A percentile compares a stretch with the other conserved stretches of the same genome.
phyloP scores from a whole-genome alignment of 2,888 invertebrate genomes.

The Stegana nigrithorax region DNA sequence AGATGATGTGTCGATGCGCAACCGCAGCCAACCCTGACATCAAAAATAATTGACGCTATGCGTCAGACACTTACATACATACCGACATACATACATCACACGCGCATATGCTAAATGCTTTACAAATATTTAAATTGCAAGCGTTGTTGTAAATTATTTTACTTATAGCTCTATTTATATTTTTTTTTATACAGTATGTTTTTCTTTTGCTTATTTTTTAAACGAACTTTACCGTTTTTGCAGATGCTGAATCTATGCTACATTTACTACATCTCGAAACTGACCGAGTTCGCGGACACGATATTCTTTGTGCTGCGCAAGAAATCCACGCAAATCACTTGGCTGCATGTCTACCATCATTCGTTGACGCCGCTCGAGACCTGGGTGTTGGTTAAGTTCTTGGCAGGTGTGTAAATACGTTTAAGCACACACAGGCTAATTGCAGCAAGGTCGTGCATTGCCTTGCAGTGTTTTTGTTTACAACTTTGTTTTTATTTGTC shows the following conservation, averaged over 20 bases:
- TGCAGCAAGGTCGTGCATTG: no score
- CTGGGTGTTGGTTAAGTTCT: conserved; percentile 92
- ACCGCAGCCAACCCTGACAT: no score
- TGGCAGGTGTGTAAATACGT: conserved; percentile 74
- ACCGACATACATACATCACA: no score
- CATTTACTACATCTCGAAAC: conserved; percentile 89
- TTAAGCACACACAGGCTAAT: no score
- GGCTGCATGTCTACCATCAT: conserved; percentile 93
- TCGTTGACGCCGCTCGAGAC: conserved; percentile 93
- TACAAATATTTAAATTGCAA: neutral
- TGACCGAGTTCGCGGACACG: conserved; percentile 91
- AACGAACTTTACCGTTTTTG: no score
- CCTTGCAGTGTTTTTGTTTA: no score
- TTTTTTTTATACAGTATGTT: conserved; percentile 1
- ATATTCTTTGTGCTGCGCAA: conserved; percentile 94
- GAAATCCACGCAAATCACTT: conserved; percentile 89
- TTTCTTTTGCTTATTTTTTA: neutral
- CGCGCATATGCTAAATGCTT: neutral
- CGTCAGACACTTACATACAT: no score
- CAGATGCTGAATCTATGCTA: conserved; percentile 74
- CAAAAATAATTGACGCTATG: no score
- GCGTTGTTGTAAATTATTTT: neutral
- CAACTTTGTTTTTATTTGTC: neutral
- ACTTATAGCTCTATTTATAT: no score
- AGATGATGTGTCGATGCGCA: no score